Base-by-base conservation (phyloP, 2,888 invertebrate species). In the Phalangium opilio region DNA sequence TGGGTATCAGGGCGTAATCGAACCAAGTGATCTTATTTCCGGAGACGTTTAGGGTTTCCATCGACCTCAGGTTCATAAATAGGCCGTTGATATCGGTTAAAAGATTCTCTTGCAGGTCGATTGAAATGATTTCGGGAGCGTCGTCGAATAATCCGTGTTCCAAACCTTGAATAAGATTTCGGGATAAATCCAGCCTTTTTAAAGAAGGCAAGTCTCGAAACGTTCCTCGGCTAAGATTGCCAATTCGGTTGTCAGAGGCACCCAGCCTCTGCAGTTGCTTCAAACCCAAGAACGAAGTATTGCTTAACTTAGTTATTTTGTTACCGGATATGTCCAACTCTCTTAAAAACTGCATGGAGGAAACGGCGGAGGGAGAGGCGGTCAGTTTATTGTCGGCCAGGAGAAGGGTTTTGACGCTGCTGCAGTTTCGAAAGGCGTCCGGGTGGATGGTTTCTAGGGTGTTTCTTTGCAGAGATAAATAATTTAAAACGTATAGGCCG, bases 241-340 rank as follows among this genome's bases (percentile, higher is more conserved):
- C 78, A 60, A 84, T 75, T 67, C 80, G 79, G 70, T 93, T 93
- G 54, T 85, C 84, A 61, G 90, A 85, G 63, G 95, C 72, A 52
- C 89, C 76, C 55, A 95, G 70, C 15, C 86, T 84, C 64, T 85
- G 84, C 49, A 95, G 75, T 64, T 83, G 84, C 56, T 77, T 78
- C 71, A 93, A 75, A 41, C 84, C 84, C 53, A 79, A 75, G 65
- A 90, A 85, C 43, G 83, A 81, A 10, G 81, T 78, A 57, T 83
- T 79, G 57, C 83, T 83, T 50, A 95, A 68, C 48, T 76, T 75
- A 46, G 77, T 75, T 64, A 95, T 82, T 64, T 77, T 75, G 71
- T 95, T 95, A 68, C 90, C 87, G 48, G 87, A 89, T 57, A 95
- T 73, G 70, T 90, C 87, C 52, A 95, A 77, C 43, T 84, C 85